Percentiles rank a stretch among this genome's conserved stretches.
phyloP scores from a whole-genome alignment of 2,113 vertebrate species.

The Leptocoma aspasia region DNA sequence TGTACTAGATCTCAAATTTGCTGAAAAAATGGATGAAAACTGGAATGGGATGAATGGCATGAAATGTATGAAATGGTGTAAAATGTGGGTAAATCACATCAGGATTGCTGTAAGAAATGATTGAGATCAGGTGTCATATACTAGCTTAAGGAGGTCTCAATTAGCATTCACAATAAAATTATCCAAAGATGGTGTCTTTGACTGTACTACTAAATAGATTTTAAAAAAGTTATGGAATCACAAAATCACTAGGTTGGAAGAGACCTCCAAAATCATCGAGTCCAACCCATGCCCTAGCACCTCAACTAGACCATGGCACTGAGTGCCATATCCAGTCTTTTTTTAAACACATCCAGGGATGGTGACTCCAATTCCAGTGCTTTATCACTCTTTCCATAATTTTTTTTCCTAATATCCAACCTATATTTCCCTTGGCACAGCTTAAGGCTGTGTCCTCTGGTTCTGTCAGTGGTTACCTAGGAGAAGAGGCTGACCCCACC shows the following conservation, averaged over 20 bases:
- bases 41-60: neutral
- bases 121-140: neutral
- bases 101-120: neutral
- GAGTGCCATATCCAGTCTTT: neutral
- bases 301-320: neutral
- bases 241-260: neutral
- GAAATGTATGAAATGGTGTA: neutral
- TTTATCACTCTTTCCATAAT: neutral
- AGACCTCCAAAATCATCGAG: accelerated
- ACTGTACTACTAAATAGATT: neutral
- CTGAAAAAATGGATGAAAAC: neutral
- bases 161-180: neutral
- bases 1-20: neutral
- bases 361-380: neutral
- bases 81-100: neutral
- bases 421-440: neutral
- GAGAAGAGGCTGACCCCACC: neutral
- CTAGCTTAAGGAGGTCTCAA: neutral
- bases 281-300: neutral
- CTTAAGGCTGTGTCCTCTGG: accelerated
- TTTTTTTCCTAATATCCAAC: neutral
- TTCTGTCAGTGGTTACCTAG: neutral
- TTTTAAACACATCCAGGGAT: neutral
- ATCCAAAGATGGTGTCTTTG: neutral
- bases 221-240: neutral